These are phyloP conservation scores for Anarhynchus alexandrinus DNA, from an alignment of 2,113 vertebrate species.

Conservation along the genomic window DNA sequence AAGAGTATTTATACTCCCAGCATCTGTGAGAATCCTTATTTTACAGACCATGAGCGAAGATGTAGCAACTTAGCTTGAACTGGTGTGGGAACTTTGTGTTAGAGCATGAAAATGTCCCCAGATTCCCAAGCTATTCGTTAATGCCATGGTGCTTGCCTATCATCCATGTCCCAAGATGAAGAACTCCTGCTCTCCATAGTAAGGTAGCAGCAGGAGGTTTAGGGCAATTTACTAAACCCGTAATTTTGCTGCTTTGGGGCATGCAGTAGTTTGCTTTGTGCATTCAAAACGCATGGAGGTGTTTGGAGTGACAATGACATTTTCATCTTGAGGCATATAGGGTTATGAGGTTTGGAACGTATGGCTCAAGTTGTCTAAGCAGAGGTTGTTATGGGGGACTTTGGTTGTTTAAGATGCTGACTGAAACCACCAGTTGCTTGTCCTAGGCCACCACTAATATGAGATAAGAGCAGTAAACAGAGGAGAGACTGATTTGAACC, in stretches of 20 bases:
- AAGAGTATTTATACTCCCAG: background rate
- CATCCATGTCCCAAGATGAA: background rate
- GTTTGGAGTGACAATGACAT: background rate
- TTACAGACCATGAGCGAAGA: background rate
- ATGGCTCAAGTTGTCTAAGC: background rate
- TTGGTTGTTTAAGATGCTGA: background rate
- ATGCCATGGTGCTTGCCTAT: background rate
- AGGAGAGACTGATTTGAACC: background rate
- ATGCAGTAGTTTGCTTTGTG: background rate
- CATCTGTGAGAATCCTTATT: background rate
- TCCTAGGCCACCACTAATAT: background rate
- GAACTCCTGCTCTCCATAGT: background rate
- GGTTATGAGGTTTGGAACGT: background rate
- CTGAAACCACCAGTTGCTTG: background rate
- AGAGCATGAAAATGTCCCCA: background rate
- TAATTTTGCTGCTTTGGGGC: background rate
- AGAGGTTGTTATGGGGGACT: background rate
- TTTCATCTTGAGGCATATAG: background rate
- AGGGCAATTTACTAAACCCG: background rate
- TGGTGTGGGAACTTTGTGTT: background rate
- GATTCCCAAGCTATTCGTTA: background rate
- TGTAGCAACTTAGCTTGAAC: background rate
- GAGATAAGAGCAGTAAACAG: background rate
- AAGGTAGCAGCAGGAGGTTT: background rate
- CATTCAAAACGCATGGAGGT: background rate